Percentiles rank a stretch among this genome's conserved stretches.
Evolutionary conservation across 2,113 vertebrate genomes (phyloP).

Genomic region (Neofelis nebulosa): DNA sequence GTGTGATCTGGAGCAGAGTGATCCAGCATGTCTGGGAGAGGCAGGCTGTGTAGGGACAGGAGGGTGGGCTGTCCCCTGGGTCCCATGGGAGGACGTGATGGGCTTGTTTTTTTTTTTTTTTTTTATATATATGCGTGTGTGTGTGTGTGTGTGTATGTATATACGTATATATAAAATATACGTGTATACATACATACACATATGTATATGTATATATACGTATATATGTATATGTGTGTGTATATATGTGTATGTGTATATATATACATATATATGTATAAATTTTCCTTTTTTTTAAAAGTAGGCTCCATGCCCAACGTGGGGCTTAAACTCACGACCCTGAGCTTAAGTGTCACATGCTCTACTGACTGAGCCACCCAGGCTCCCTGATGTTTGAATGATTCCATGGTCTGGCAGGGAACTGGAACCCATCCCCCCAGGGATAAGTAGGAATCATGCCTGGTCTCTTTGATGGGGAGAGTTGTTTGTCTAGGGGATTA

Average conservation of each 20-base stretch:
- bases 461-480: background rate
- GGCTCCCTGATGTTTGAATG: background rate
- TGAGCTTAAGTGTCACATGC: background rate
- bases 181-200: too few species aligned
- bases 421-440: background rate
- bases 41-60: background rate
- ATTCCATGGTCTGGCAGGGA: background rate
- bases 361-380: background rate
- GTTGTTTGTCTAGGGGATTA: background rate
- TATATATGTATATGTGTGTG: too few species aligned
- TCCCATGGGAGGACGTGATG: background rate
- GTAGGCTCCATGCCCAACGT: too few species aligned
- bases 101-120: background rate
- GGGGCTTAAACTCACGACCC: background rate
- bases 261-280: too few species aligned
- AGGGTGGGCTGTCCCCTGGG: background rate
- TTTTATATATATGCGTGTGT: too few species aligned
- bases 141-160: too few species aligned
- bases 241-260: too few species aligned
- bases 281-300: too few species aligned
- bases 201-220: too few species aligned
- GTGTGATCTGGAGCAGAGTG: background rate
- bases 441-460: background rate
- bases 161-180: too few species aligned
- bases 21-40: background rate